Percentiles rank a stretch among this genome's conserved stretches.
Conservation (phyloP, 2,797 vertebrate species). For the Austrolebias charrua region DNA sequence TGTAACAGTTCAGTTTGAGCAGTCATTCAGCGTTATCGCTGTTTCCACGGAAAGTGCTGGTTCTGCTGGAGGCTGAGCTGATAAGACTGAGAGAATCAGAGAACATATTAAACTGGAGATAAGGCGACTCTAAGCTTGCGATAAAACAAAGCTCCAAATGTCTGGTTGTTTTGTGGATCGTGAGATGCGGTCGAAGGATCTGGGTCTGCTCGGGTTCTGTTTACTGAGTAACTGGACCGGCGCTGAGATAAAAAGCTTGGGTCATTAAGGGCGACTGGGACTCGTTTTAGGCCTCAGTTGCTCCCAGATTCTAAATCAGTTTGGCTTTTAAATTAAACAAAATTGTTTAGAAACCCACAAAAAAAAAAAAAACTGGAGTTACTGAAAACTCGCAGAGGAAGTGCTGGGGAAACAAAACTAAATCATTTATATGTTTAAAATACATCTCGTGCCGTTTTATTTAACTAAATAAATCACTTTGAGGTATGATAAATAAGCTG, state of each 20-base stretch:
- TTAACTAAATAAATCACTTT: constrained; percentile 5
- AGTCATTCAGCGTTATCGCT: too few species aligned
- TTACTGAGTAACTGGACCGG: constrained; percentile 73
- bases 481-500: background rate
- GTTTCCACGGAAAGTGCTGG: background rate
- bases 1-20: too few species aligned
- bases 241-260: constrained; percentile 58
- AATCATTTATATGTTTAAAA: background rate
- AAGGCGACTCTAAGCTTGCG: constrained; percentile 46
- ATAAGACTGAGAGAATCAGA: constrained; percentile 53
- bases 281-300: constrained; percentile 57
- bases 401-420: background rate
- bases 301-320: constrained; percentile 44
- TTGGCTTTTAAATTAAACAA: constrained; percentile 3
- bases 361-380: constrained; percentile 25
- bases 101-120: constrained; percentile 54
- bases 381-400: constrained; percentile 5
- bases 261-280: constrained; percentile 60
- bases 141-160: constrained; percentile 58
- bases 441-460: background rate
- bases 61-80: constrained; percentile 49
- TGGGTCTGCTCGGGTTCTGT: constrained; percentile 61
- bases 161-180: constrained; percentile 51
- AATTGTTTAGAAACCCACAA: constrained; percentile 6
- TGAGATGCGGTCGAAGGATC: constrained; percentile 62